Evolutionary conservation across 2,888 invertebrate species (phyloP).

Genomic region (Girardia tigrina): DNA sequence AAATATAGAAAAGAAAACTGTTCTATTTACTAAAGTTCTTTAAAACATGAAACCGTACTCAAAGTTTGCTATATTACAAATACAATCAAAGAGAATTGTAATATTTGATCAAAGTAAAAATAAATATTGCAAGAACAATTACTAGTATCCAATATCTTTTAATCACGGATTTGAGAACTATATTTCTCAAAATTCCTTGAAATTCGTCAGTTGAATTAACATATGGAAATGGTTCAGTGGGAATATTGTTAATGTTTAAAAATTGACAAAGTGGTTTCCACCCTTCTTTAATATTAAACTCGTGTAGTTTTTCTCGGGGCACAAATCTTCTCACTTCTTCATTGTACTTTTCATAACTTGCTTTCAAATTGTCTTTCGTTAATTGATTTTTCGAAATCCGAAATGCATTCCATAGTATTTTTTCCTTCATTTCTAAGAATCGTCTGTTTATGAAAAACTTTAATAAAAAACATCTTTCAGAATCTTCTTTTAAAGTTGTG

Average conservation of each 20-base stretch:
- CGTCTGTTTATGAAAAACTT: neutral
- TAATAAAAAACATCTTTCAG: no score
- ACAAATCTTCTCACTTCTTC: slow-evolving; percentile 31
- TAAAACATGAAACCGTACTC: no score
- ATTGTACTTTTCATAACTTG: slow-evolving; percentile 2
- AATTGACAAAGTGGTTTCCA: slow-evolving; percentile 36
- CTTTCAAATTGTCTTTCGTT: slow-evolving; percentile 27
- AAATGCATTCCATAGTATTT: neutral
- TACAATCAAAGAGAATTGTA: no score
- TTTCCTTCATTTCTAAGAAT: neutral
- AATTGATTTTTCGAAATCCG: neutral
- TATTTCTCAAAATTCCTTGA: no score
- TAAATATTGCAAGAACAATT: no score
- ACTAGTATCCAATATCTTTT: no score
- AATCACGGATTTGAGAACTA: no score
- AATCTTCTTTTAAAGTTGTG: slow-evolving; percentile 5
- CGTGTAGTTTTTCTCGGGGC: slow-evolving; percentile 25
- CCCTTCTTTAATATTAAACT: slow-evolving; percentile 34
- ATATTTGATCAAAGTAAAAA: no score
- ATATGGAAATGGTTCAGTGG: slow-evolving; percentile 31
- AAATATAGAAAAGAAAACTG: no score
- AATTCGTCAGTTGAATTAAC: slow-evolving; percentile 33
- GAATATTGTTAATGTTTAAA: slow-evolving; percentile 26
- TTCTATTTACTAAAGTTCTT: no score
- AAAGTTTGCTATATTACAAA: no score